Evolutionary conservation across 2,797 vertebrate species (phyloP), one percentile per base, ranked within the genome.

Genomic region (Trachurus trachurus): DNA sequence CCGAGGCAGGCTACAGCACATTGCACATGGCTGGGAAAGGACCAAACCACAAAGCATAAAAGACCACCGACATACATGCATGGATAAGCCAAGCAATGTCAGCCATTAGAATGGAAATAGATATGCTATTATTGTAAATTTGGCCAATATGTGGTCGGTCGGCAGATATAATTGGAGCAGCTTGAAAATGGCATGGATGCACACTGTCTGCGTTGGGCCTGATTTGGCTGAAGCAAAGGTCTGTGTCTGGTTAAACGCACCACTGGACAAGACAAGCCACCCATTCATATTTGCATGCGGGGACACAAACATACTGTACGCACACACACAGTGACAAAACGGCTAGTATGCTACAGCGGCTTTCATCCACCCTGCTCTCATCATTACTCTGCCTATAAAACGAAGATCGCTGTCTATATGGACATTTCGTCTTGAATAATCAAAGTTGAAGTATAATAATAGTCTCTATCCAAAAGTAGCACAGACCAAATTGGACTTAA

Each of bases 51-150:
- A 60, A 69, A 91, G 91, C 90, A 91, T 84, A 75, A 90, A 87
- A 74, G 73, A 74, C 67, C 79, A 67, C 61, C 54, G 84, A 93
- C 78, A 83, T 78, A 84, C 88, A 94, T 84, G 93, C 93, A 93
- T 93, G 93, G 91, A 91, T 94, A 92, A 88, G 89, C 92, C 90
- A 92, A 85, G 89, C 87, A 93, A 93, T 78, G 92, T 92, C 92
- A 93, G 86, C 92, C 93, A 94, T 95, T 94, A 95, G 86, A 86
- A 93, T 84, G 85, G 92, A 94, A 93, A 94, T 90, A 94, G 93
- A 95, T 94, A 90, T 64, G 88, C 82, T 92, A 88, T 93, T 94
- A 93, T 93, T 92, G 78, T 87, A 89, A 88, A 93, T 87, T 72
- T 88, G 90, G 78, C 85, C 92, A 93, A 93, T 93, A 94, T 89